phyloP scores from a whole-genome alignment of 2,797 vertebrate genomes.

The Trachurus trachurus region DNA sequence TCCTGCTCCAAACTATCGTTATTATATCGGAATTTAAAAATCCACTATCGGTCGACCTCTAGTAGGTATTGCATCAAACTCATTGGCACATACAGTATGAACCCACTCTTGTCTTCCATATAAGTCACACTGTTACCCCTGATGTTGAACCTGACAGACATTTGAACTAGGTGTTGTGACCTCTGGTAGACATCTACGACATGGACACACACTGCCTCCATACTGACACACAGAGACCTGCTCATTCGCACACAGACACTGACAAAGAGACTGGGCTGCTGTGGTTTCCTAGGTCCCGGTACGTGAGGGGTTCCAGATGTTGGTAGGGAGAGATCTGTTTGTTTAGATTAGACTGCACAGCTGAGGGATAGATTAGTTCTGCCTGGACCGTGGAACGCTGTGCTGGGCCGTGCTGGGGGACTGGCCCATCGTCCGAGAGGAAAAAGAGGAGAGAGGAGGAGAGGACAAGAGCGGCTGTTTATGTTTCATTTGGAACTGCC shows the following conservation, averaged over 20 bases:
- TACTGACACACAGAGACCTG: constrained; percentile 42
- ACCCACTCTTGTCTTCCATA: not conserved
- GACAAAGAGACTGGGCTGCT: constrained; percentile 69
- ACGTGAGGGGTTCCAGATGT: constrained; percentile 96
- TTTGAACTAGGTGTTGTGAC: constrained; percentile 32
- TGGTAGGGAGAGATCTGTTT: constrained; percentile 90
- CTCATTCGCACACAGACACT: constrained; percentile 57
- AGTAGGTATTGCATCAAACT: not conserved
- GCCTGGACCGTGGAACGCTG: constrained; percentile 88
- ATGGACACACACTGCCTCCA: constrained; percentile 34
- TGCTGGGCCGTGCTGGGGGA: constrained; percentile 82
- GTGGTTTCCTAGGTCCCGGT: constrained; percentile 85
- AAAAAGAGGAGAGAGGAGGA: constrained; percentile 74
- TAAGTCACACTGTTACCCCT: constrained; percentile 8
- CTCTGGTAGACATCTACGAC: constrained; percentile 53
- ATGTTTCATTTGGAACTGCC: constrained; percentile 92
- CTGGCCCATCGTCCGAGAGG: constrained; percentile 88
- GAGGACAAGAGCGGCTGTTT: constrained; percentile 88
- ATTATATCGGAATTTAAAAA: too few species aligned
- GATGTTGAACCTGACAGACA: constrained; percentile 34
- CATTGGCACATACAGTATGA: not conserved
- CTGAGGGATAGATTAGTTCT: constrained; percentile 96
- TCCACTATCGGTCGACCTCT: too few species aligned
- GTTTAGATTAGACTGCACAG: constrained; percentile 95
- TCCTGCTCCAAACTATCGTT: too few species aligned